These are phyloP conservation scores for Pteromalus puparum DNA, from an alignment of 1,140 invertebrate genomes.

Conservation along the genomic window DNA sequence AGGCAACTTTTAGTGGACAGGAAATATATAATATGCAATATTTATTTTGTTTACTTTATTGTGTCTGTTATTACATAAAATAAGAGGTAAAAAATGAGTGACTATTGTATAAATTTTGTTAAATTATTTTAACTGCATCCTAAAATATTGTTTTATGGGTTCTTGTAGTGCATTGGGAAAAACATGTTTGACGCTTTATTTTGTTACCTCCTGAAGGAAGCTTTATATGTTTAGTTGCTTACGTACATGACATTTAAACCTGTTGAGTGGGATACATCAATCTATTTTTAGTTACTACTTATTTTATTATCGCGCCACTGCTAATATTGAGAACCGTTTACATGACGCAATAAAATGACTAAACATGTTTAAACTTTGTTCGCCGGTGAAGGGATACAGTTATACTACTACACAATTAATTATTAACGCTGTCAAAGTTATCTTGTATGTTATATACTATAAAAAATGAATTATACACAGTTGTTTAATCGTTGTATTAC, in stretches of 20 bases:
- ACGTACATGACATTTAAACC: conserved; percentile 35
- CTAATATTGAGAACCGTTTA: conserved; percentile 33
- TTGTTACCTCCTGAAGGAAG: too few relatives aligned
- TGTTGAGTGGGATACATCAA: conserved; percentile 34
- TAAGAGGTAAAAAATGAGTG: conserved; percentile 23
- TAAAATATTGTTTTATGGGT: conserved; percentile 12
- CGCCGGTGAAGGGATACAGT: neutral
- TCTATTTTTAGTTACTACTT: conserved; percentile 25
- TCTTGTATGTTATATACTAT: neutral
- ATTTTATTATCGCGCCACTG: conserved; percentile 21
- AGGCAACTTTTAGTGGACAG: conserved; percentile 6
- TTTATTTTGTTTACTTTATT: conserved; percentile 42
- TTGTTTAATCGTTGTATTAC: conserved; percentile 22
- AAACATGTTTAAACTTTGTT: conserved; percentile 22
- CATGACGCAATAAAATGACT: conserved; percentile 14
- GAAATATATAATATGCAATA: neutral
- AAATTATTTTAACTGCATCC: neutral
- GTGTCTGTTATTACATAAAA: conserved; percentile 39
- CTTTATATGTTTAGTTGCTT: conserved; percentile 13
- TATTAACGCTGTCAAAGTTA: neutral
- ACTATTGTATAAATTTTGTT: conserved; percentile 34
- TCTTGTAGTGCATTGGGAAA: conserved; percentile 23
- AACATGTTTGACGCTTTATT: conserved; percentile 12
- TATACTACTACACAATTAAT: neutral
- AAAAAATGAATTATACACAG: neutral